phyloP scores from a whole-genome alignment of 1,140 invertebrate species.

The Pogonomyrmex californicus region DNA sequence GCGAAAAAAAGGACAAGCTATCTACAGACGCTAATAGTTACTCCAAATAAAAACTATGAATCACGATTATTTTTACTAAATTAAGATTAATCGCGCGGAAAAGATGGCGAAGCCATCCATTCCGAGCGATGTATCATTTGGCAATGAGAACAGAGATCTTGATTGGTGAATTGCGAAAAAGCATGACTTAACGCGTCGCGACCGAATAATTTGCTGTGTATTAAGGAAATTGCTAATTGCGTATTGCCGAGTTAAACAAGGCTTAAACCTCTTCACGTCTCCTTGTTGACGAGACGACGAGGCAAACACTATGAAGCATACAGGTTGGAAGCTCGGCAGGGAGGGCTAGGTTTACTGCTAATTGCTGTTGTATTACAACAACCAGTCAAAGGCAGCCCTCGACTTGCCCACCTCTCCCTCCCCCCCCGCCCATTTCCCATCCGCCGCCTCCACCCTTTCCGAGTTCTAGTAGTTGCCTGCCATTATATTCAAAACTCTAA shows the following conservation, averaged over 20 bases:
- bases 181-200: conserved; percentile 1
- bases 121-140: not conserved
- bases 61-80: conserved; percentile 62
- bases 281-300: conserved; percentile 70
- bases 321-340: conserved; percentile 69
- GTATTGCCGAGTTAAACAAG: conserved; percentile 74
- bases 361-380: conserved; percentile 80
- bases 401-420: conserved; percentile 63
- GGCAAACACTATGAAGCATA: conserved; percentile 72
- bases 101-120: not conserved
- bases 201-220: conserved; percentile 57
- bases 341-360: conserved; percentile 78
- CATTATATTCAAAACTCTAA: conserved; percentile 74
- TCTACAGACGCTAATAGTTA: conserved; percentile 66
- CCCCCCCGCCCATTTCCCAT: conserved; percentile 31
- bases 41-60: conserved; percentile 69
- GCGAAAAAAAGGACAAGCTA: conserved; percentile 35
- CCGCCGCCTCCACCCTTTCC: conserved; percentile 51
- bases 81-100: conserved; percentile 40
- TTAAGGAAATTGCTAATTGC: conserved; percentile 71
- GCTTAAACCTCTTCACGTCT: conserved; percentile 74
- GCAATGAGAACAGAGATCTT: not conserved
- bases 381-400: conserved; percentile 77
- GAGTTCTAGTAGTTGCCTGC: conserved; percentile 66
- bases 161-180: conserved; percentile 42